Evolutionary conservation across 2,797 vertebrate species (phyloP).

Genomic region (Huso huso): DNA sequence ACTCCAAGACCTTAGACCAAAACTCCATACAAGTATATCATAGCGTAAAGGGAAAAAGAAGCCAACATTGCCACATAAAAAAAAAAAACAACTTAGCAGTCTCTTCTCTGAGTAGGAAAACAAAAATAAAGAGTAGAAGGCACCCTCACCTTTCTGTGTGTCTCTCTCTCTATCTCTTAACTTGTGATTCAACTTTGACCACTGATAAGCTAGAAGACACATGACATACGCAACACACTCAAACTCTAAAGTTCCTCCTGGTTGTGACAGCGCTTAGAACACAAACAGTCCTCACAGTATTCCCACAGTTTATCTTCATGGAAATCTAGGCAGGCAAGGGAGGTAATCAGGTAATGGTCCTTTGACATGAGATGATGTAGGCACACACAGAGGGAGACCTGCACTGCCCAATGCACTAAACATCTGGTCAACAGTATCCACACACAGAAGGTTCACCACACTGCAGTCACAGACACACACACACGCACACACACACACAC

Average conservation of each 20-base stretch:
- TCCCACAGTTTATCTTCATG: conserved; percentile 37
- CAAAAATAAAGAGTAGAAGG: conserved; percentile 19
- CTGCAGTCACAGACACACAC: conserved; percentile 16
- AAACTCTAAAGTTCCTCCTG: conserved; percentile 16
- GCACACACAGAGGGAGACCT: conserved; percentile 33
- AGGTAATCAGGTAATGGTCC: conserved; percentile 45
- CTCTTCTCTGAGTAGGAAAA: conserved; percentile 13
- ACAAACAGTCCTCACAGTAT: conserved; percentile 33
- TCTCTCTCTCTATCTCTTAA: conserved; percentile 4
- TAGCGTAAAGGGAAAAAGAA: conserved; percentile 44
- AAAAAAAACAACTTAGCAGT: not conserved
- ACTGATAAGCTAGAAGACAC: conserved; percentile 2
- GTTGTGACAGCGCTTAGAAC: conserved; percentile 22
- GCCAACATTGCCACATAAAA: conserved; percentile 47
- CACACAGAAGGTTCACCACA: conserved; percentile 35
- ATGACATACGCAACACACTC: not conserved
- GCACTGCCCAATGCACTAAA: conserved; percentile 35
- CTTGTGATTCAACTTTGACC: conserved; percentile 19
- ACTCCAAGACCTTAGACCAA: conserved; percentile 50
- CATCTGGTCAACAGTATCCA: conserved; percentile 37
- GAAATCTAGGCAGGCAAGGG: conserved; percentile 36
- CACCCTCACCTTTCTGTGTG: no score
- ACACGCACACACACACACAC: conserved; percentile 16
- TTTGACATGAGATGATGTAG: conserved; percentile 36
- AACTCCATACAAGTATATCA: conserved; percentile 43